Conservation (phyloP, 2,797 vertebrate species). For the Sciurus carolinensis region DNA sequence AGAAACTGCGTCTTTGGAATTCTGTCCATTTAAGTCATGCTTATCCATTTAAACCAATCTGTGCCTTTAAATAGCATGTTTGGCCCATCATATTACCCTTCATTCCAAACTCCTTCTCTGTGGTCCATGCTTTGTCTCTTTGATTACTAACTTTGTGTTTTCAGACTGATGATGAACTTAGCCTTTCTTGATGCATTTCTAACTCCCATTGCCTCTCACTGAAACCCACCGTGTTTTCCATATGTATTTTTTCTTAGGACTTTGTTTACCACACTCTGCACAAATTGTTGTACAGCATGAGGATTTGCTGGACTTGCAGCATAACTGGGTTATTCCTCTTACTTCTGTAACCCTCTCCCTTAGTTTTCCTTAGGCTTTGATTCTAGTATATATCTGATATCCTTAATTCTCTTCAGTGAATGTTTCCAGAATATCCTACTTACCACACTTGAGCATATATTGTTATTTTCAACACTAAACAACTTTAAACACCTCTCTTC, state of each 20-base stretch:
- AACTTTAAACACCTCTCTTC: neutral
- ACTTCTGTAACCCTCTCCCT: neutral
- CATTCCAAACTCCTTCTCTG: neutral
- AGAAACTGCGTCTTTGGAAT: neutral
- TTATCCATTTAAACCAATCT: neutral
- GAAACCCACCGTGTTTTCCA: neutral
- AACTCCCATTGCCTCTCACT: neutral
- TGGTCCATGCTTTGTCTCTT: neutral
- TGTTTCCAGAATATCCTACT: neutral
- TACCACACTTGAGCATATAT: neutral
- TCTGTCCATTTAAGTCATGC: neutral
- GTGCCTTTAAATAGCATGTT: neutral
- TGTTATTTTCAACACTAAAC: neutral
- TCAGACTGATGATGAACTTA: neutral
- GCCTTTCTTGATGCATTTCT: neutral
- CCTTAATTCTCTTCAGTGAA: neutral
- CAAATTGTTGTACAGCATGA: neutral
- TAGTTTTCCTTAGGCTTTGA: neutral
- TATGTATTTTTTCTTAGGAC: neutral
- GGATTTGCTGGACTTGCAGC: neutral
- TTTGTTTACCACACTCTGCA: neutral
- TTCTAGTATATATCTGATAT: conserved; percentile 5
- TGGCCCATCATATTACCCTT: neutral
- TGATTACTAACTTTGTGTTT: neutral
- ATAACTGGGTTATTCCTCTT: neutral